phyloP scores from a whole-genome alignment of 2,797 vertebrate genomes.

The Neomorphus geoffroyi region DNA sequence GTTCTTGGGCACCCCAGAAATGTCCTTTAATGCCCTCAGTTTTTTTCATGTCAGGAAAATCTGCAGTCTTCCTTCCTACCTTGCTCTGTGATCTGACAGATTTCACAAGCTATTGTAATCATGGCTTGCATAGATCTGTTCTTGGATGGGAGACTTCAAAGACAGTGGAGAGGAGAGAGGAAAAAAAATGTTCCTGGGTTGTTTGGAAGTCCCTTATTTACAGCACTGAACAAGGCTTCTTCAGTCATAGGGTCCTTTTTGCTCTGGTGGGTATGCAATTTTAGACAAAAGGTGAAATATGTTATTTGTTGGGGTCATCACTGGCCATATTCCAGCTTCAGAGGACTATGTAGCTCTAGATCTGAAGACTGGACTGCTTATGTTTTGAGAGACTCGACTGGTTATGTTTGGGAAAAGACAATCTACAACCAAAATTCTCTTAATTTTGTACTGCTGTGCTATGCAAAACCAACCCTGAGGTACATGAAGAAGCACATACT shows the following conservation, averaged over 20 bases:
- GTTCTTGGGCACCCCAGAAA: background rate
- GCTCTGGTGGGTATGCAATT: fast-evolving
- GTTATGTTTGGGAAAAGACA: background rate
- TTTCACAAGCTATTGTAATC: slow-evolving; percentile 11
- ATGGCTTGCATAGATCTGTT: background rate
- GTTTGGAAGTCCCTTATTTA: background rate
- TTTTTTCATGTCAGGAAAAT: background rate
- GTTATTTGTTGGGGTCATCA: background rate
- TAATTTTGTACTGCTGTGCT: background rate
- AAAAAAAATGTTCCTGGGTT: background rate
- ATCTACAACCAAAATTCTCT: background rate
- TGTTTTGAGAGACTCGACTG: too few species aligned
- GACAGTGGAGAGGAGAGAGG: background rate
- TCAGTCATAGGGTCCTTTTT: background rate
- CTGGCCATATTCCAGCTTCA: background rate
- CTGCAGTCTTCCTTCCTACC: background rate
- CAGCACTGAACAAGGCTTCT: background rate
- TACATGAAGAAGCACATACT: background rate
- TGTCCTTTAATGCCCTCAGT: background rate
- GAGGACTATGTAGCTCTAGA: background rate
- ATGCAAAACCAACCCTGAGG: background rate
- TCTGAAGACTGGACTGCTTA: background rate
- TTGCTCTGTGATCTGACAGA: background rate
- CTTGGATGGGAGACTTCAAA: background rate
- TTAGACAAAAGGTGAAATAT: background rate